phyloP scores from a whole-genome alignment of 2,888 invertebrate genomes.

The Noctuana brunneofusca region DNA sequence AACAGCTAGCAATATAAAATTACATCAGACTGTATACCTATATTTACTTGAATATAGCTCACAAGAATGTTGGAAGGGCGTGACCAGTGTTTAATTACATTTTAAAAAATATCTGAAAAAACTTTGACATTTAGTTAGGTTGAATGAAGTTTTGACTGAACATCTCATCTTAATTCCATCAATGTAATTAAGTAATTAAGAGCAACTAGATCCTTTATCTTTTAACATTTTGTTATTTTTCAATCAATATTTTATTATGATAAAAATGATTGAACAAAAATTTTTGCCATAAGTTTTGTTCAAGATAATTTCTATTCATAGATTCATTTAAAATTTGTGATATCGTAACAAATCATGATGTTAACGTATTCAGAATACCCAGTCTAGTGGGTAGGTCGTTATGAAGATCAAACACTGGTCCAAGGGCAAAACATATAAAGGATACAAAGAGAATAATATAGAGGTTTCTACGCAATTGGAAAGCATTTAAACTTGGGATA shows the following conservation, averaged over 20 bases:
- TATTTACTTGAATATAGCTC: constrained; percentile 42
- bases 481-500: constrained; percentile 46
- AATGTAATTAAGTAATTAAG: no score
- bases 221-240: background rate
- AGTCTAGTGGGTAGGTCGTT: no score
- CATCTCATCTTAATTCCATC: no score
- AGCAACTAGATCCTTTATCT: no score
- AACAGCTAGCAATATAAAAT: constrained; percentile 82
- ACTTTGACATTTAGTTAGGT: background rate
- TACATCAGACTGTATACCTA: constrained; percentile 72
- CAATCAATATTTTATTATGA: background rate
- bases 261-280: no score
- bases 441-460: constrained; percentile 37
- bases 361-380: background rate
- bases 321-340: background rate
- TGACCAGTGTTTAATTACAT: constrained; percentile 48
- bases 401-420: constrained; percentile 40
- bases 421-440: constrained; percentile 33
- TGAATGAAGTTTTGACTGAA: no score
- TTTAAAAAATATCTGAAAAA: background rate
- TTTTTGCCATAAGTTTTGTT: no score
- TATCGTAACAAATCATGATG: no score
- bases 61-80: constrained; percentile 40
- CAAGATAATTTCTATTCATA: no score
- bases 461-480: constrained; percentile 39